These are phyloP conservation scores for Clistopyga incitator DNA, from an alignment of 2,888 invertebrate species.

Conservation along the genomic window DNA sequence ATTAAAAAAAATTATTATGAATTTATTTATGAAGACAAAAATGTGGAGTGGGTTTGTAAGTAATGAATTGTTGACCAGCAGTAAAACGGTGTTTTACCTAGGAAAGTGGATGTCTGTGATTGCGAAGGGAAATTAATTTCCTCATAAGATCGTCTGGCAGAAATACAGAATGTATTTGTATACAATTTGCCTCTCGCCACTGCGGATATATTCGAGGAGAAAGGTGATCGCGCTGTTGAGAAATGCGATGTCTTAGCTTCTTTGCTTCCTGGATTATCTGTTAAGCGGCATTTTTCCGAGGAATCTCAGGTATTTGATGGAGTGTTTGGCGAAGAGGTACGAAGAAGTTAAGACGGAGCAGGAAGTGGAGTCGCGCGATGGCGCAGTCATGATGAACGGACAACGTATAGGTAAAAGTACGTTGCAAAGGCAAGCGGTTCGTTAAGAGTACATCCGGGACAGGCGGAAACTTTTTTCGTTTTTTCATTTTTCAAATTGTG, in stretches of 20 bases:
- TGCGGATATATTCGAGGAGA: conserved; percentile 19
- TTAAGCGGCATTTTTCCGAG: conserved; percentile 51
- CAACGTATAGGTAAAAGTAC: conserved; percentile 12
- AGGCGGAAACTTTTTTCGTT: background rate
- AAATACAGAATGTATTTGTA: conserved; percentile 45
- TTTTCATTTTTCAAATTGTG: background rate
- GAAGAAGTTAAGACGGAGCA: background rate
- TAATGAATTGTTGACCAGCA: no score
- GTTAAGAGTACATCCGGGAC: background rate
- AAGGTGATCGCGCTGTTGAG: conserved; percentile 32
- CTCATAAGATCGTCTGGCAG: conserved; percentile 28
- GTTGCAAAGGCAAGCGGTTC: background rate
- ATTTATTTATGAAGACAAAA: no score
- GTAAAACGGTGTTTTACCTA: background rate
- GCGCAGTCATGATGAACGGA: conserved; percentile 10
- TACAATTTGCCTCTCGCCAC: conserved; percentile 19
- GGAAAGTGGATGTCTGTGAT: background rate
- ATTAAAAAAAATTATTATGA: no score
- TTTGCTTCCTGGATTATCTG: conserved; percentile 52
- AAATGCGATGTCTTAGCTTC: conserved; percentile 16
- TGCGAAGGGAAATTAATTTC: conserved; percentile 33
- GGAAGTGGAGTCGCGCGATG: background rate
- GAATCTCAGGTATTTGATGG: conserved; percentile 51
- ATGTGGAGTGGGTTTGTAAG: no score
- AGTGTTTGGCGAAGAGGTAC: conserved; percentile 38